Base-by-base conservation (phyloP, 1,140 invertebrate species). In the Cotesia typhae region DNA sequence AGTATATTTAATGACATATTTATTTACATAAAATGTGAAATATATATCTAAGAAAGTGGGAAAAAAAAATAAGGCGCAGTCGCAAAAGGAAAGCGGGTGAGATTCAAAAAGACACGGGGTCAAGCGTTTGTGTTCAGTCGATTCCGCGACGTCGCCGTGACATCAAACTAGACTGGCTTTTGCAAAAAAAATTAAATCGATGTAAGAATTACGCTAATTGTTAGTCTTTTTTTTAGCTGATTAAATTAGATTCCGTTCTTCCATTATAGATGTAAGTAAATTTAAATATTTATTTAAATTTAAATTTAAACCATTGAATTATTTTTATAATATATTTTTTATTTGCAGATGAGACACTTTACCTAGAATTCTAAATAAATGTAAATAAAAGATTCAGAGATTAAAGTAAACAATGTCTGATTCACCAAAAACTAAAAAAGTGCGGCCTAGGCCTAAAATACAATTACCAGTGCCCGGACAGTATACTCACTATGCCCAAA, bases 391-490 rank as follows among this genome's bases (percentile, higher is more conserved):
- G 5, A 47, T 47, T 7, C 5, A 41, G 41, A 9, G 41, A 47
- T 47, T 47, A 5, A 10, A 47, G 10, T 57, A 20, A 20, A 79
- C 75, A 70, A 85, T 85, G 82, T 85, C 84, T 55, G 78, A 71
- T 57, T 82, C 83, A 28, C 82, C 85, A 28, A 76, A 69, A 70
- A 80, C 81, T 4, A 76, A 74, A 61, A 87, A 84, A 78, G 77
- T 74, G 66, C 78, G 83, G 0, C 81, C 81, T 3, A 85, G 87
- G 71, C 88, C 89, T 9, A 89, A 88, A 73, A 90, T 90, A 57
- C 88, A 86, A 0, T 80, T 90, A 14, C 88, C 90, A 72, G 85
- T 90, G 7, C 88, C 88, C 3, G 83, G 85, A 2, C 80, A 86
- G 5, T 84, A 81, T 38, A 79, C 81, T 3, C 84, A 85, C 52